These are phyloP conservation scores for Elachura formosa DNA, from an alignment of 2,113 vertebrate species.

Conservation along the genomic window DNA sequence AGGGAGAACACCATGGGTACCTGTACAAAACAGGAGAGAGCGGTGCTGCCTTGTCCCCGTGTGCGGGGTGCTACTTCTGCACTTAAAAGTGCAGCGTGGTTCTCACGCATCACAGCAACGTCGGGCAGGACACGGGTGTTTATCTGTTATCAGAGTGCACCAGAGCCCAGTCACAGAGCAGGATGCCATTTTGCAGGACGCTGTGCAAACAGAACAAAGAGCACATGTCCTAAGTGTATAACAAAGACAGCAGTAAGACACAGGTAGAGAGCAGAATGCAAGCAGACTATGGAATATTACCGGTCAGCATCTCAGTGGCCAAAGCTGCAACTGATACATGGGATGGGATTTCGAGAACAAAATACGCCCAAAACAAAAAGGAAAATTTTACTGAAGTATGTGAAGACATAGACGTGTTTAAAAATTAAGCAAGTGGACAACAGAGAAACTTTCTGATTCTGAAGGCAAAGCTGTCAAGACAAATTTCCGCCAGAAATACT, in stretches of 20 bases:
- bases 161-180: neutral
- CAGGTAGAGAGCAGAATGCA: neutral
- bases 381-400: neutral
- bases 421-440: neutral
- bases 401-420: neutral
- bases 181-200: slow-evolving; percentile 45
- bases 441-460: neutral
- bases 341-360: neutral
- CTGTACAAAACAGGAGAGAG: neutral
- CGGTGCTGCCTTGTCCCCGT: fast-evolving
- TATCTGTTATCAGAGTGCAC: neutral
- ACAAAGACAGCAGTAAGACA: neutral
- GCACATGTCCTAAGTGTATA: neutral
- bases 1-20: neutral
- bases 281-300: neutral
- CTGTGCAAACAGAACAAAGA: slow-evolving; percentile 44
- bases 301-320: neutral
- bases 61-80: neutral
- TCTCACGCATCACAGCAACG: fast-evolving
- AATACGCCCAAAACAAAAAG: fast-evolving
- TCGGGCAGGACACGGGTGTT: neutral
- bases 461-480: neutral
- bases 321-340: neutral
- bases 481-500: neutral
- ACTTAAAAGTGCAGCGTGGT: fast-evolving